Percentiles rank a stretch among this genome's conserved stretches.
Evolutionary conservation across 2,797 vertebrate genomes (phyloP).

Genomic region (Microctenopoma steveboyesi): DNA sequence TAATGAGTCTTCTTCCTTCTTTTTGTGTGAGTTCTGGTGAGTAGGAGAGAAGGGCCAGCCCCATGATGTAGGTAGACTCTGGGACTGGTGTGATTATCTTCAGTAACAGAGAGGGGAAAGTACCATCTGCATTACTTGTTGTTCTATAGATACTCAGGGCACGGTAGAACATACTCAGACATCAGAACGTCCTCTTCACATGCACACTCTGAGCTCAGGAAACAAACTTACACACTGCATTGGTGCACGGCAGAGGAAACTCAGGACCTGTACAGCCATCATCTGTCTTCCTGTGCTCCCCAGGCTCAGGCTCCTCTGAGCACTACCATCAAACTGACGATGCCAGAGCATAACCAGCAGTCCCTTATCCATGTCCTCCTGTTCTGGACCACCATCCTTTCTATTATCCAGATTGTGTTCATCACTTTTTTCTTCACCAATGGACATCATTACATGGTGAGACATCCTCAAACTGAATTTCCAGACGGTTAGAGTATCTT

Average conservation of each 20-base stretch:
- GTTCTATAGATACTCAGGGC: slow-evolving; percentile 40
- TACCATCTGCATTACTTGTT: slow-evolving; percentile 65
- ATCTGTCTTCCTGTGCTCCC: slow-evolving; percentile 49
- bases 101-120: slow-evolving; percentile 68
- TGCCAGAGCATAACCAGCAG: slow-evolving; percentile 62
- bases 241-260: slow-evolving; percentile 69
- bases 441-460: slow-evolving; percentile 63
- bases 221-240: slow-evolving; percentile 54
- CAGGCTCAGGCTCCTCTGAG: slow-evolving; percentile 41
- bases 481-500: not conserved
- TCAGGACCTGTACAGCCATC: slow-evolving; percentile 45
- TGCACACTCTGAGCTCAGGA: slow-evolving; percentile 71
- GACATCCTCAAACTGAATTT: slow-evolving; percentile 17
- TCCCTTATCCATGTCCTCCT: slow-evolving; percentile 67
- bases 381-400: slow-evolving; percentile 74
- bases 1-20: slow-evolving; percentile 54
- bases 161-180: slow-evolving; percentile 34
- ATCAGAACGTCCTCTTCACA: slow-evolving; percentile 50
- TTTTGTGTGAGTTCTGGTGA: slow-evolving; percentile 31
- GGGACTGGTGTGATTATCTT: slow-evolving; percentile 30
- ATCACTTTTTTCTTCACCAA: slow-evolving; percentile 67
- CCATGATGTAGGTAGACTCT: slow-evolving; percentile 38
- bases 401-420: slow-evolving; percentile 61
- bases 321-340: slow-evolving; percentile 49
- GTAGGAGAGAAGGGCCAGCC: slow-evolving; percentile 63